A percentile compares a stretch with the other conserved stretches of the same genome.
Evolutionary conservation across 2,888 invertebrate species (phyloP).

Genomic region (Brenthis hecate): DNA sequence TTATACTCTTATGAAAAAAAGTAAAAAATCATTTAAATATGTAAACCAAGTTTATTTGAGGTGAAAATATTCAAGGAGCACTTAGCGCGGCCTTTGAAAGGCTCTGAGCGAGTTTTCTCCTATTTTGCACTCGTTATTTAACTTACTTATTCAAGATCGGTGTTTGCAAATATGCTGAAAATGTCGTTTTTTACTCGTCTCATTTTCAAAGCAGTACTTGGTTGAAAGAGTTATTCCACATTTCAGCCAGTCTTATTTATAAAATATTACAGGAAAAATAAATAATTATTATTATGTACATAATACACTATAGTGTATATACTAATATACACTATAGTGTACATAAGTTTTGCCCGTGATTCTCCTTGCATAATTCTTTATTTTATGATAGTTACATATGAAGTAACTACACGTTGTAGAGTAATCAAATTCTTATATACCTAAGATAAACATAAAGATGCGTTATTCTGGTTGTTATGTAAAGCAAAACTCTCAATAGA

Average conservation of each 20-base stretch:
- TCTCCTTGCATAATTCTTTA: too few relatives aligned
- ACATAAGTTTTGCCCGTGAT: too few relatives aligned
- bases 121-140: slow-evolving; percentile 19
- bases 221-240: neutral
- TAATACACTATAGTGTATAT: too few relatives aligned
- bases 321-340: too few relatives aligned
- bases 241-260: neutral
- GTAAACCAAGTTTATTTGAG: slow-evolving; percentile 17
- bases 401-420: too few relatives aligned
- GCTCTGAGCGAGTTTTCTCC: slow-evolving; percentile 18
- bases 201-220: neutral
- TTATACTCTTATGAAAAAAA: neutral
- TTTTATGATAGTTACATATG: too few relatives aligned
- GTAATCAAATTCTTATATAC: too few relatives aligned
- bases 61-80: slow-evolving; percentile 24
- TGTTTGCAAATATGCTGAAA: slow-evolving; percentile 1
- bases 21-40: slow-evolving; percentile 16
- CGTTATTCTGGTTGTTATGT: too few relatives aligned
- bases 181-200: neutral
- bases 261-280: too few relatives aligned
- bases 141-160: slow-evolving; percentile 10
- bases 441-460: too few relatives aligned
- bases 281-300: too few relatives aligned
- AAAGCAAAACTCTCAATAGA: too few relatives aligned
- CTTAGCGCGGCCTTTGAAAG: slow-evolving; percentile 21